These are phyloP conservation scores for Cyclophora albipunctata DNA, from an alignment of 2,888 invertebrate species.

Conservation along the genomic window DNA sequence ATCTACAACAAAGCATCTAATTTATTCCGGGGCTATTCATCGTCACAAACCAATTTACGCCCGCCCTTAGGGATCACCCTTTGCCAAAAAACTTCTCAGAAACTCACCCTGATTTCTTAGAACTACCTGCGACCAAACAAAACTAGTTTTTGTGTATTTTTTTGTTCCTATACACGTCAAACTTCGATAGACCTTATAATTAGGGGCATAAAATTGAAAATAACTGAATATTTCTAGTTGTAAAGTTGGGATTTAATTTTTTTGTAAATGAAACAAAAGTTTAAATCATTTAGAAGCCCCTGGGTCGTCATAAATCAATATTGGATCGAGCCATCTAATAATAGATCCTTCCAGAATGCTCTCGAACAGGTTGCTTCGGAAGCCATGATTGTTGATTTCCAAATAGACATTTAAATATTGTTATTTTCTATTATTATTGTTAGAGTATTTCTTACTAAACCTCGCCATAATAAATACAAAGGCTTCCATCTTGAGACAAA, in stretches of 20 bases:
- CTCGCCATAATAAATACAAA: no score
- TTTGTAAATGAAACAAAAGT: conserved; percentile 32
- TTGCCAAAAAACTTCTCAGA: conserved; percentile 42
- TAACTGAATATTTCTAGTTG: no score
- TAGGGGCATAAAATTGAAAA: no score
- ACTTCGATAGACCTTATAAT: no score
- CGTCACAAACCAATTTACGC: conserved; percentile 22
- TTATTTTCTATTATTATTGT: no score
- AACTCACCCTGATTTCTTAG: conserved; percentile 37
- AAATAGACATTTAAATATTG: no score
- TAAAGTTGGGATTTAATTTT: no score
- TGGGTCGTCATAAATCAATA: conserved; percentile 44
- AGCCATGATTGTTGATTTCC: background rate
- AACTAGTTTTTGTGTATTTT: conserved; percentile 24
- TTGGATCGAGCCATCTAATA: conserved; percentile 12
- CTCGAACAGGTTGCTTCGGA: background rate
- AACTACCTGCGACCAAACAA: conserved; percentile 45
- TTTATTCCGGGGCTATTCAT: conserved; percentile 18
- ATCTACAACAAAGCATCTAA: conserved; percentile 1
- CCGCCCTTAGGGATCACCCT: conserved; percentile 26
- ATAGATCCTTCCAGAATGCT: background rate
- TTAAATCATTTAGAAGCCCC: conserved; percentile 29
- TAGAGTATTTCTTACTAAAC: no score
- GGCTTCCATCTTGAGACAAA: no score
- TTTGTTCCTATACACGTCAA: background rate